Conservation (phyloP, 2,888 invertebrate genomes). For the Stomorhina lunata region DNA sequence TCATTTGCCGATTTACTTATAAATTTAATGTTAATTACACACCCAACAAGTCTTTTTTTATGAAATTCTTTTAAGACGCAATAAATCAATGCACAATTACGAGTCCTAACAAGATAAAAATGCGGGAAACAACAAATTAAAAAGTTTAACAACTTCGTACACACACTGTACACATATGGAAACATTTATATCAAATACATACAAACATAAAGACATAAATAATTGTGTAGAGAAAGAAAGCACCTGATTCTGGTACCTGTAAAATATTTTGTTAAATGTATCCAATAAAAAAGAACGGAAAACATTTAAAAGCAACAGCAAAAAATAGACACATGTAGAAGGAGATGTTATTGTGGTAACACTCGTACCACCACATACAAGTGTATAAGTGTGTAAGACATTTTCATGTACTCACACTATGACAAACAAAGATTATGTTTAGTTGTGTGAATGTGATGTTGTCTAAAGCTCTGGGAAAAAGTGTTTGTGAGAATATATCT, state of each 20-base stretch:
- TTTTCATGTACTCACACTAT: no score
- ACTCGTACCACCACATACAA: conserved; percentile 25
- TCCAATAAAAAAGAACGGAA: conserved; percentile 1
- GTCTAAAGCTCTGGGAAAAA: no score
- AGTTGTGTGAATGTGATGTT: no score
- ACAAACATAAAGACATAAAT: background rate
- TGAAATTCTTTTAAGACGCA: background rate
- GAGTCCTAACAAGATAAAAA: background rate
- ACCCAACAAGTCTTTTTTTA: no score
- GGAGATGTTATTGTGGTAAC: conserved; percentile 6
- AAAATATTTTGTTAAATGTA: background rate
- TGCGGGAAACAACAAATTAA: background rate
- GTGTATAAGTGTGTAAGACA: no score
- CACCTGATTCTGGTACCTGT: conserved; percentile 14
- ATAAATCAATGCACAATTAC: background rate
- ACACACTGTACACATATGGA: background rate
- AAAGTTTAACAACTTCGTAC: background rate
- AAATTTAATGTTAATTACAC: no score
- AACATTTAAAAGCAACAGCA: conserved; percentile 3
- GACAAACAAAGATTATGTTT: background rate
- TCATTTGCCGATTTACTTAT: no score
- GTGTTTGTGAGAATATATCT: no score
- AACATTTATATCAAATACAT: no score
- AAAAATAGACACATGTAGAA: background rate
- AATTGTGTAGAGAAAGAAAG: background rate